Percentiles rank a stretch among this genome's conserved stretches.
phyloP scores from a whole-genome alignment of 2,113 vertebrate genomes.

The Hyla sarda region DNA sequence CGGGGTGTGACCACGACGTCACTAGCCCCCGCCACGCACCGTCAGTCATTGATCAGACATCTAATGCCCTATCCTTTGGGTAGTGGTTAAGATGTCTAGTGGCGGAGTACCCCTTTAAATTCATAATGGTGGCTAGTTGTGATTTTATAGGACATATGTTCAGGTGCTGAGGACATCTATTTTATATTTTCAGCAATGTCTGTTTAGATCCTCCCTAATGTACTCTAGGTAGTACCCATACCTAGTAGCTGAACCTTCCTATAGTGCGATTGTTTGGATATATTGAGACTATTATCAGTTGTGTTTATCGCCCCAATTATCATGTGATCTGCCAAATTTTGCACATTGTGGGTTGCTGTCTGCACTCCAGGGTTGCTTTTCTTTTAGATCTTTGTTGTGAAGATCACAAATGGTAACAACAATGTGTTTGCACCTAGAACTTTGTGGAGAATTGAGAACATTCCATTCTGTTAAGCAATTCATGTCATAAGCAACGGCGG shows the following conservation, averaged over 20 bases:
- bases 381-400: neutral
- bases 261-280: too few relatives aligned
- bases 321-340: neutral
- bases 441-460: slow-evolving; percentile 42
- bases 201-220: neutral
- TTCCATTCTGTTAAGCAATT: slow-evolving; percentile 39
- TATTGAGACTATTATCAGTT: neutral
- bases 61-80: too few relatives aligned
- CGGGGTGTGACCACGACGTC: too few relatives aligned
- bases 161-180: neutral
- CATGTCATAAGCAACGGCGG: slow-evolving; percentile 12
- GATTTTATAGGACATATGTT: too few relatives aligned
- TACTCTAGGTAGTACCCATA: neutral
- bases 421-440: slow-evolving; percentile 10
- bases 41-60: too few relatives aligned
- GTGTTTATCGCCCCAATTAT: neutral
- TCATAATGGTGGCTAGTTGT: too few relatives aligned
- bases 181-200: neutral
- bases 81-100: too few relatives aligned
- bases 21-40: too few relatives aligned
- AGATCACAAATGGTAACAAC: neutral
- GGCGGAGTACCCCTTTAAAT: too few relatives aligned
- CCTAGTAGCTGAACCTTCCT: neutral
- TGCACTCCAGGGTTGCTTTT: neutral
- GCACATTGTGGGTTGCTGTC: neutral